Percentiles rank a stretch among this genome's conserved stretches.
These are phyloP conservation scores for Galeopterus variegatus DNA, from an alignment of 2,113 vertebrate species.

Conservation along the genomic window DNA sequence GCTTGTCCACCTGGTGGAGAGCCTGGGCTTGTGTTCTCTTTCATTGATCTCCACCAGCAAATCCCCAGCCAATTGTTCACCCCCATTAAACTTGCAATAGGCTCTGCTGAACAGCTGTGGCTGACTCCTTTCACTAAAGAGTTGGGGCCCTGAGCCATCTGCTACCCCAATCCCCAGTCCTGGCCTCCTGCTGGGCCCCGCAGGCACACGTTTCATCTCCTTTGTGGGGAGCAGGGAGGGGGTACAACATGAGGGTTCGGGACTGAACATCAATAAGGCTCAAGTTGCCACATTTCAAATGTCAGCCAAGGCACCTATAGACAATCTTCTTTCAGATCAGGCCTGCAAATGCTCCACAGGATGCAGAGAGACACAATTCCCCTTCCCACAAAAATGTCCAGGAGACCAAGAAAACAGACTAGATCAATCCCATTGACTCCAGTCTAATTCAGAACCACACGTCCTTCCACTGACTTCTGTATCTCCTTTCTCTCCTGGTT, in stretches of 20 bases:
- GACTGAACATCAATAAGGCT: background rate
- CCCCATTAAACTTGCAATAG: constrained; percentile 32
- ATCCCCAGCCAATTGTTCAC: background rate
- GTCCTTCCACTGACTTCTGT: accelerated
- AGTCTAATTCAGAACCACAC: background rate
- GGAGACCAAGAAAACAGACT: background rate
- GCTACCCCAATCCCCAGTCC: background rate
- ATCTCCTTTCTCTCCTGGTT: background rate
- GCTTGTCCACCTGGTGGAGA: background rate
- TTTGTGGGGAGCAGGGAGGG: background rate
- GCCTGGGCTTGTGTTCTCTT: background rate
- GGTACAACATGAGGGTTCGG: background rate
- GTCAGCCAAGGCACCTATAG: background rate
- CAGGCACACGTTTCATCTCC: background rate
- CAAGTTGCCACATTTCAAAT: constrained; percentile 5
- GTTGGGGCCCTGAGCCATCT: background rate
- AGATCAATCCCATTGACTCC: background rate
- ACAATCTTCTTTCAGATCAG: background rate
- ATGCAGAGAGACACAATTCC: background rate
- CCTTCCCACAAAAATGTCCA: background rate
- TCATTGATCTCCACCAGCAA: background rate
- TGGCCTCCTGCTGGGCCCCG: background rate
- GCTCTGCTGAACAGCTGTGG: constrained; percentile 61
- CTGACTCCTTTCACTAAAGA: background rate
- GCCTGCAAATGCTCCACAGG: background rate